Percentiles rank a stretch among this genome's conserved stretches.
These are phyloP conservation scores for Ptychadena robeensis DNA, from an alignment of 2,797 vertebrate species.

Conservation along the genomic window DNA sequence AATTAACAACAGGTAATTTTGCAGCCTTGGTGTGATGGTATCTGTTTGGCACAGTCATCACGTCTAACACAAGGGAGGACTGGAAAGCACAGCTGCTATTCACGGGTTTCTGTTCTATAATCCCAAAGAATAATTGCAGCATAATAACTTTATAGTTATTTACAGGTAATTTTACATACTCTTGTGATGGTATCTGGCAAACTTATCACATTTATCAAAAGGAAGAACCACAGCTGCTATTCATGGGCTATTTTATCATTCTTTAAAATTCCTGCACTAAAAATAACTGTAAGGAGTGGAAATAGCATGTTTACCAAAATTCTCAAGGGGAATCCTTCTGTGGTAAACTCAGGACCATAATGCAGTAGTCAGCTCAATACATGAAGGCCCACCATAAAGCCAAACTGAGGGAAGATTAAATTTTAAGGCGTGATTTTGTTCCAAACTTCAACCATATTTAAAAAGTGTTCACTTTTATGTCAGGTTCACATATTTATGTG, in stretches of 20 bases:
- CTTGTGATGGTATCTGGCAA: neutral
- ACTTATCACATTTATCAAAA: neutral
- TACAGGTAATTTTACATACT: neutral
- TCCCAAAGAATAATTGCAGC: neutral
- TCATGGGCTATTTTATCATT: neutral
- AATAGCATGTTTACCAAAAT: neutral
- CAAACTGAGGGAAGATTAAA: too few relatives aligned
- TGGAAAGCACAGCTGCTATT: neutral
- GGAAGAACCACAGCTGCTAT: neutral
- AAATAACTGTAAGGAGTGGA: neutral
- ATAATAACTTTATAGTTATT: slow-evolving; percentile 3
- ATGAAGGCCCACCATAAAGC: neutral
- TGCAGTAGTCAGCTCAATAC: neutral
- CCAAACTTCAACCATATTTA: too few relatives aligned
- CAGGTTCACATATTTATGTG: too few relatives aligned
- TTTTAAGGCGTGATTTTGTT: too few relatives aligned
- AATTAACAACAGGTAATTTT: slow-evolving; percentile 1
- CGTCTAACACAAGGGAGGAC: neutral
- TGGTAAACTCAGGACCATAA: neutral
- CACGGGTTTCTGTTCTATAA: neutral
- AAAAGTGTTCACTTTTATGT: too few relatives aligned
- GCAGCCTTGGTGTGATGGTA: neutral
- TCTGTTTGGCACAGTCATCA: neutral
- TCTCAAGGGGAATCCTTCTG: neutral
- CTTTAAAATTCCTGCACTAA: neutral